A percentile compares a stretch with the other conserved stretches of the same genome.
Conservation (phyloP, 2,888 invertebrate species). For the Loripinus fragilis region DNA sequence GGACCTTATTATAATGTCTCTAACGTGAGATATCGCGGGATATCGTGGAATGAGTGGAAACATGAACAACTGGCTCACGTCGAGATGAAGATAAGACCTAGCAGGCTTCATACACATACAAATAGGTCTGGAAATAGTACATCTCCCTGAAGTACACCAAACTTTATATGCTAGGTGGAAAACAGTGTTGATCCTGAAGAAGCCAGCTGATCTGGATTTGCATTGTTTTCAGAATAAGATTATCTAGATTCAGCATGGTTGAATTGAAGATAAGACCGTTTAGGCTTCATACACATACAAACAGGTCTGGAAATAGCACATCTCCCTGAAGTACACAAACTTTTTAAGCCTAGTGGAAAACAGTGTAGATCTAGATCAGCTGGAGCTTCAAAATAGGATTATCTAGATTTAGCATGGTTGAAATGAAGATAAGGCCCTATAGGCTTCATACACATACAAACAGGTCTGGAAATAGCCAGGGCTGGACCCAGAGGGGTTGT, state of each 20-base stretch:
- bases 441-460: slow-evolving; percentile 19
- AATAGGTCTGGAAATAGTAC: neutral
- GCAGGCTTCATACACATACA: slow-evolving; percentile 28
- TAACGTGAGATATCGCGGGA: slow-evolving; percentile 75
- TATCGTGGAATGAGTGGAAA: slow-evolving; percentile 83
- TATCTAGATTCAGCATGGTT: too few relatives aligned
- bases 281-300: slow-evolving; percentile 20
- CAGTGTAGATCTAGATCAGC: too few relatives aligned
- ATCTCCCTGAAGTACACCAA: neutral
- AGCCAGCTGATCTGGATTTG: too few relatives aligned
- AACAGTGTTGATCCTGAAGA: too few relatives aligned
- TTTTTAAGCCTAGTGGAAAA: too few relatives aligned
- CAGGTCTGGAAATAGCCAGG: neutral
- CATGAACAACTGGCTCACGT: slow-evolving; percentile 79
- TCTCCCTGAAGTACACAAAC: neutral
- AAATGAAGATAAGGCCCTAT: slow-evolving; percentile 83
- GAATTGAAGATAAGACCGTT: slow-evolving; percentile 83
- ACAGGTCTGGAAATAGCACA: neutral
- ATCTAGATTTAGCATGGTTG: too few relatives aligned
- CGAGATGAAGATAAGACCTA: slow-evolving; percentile 83
- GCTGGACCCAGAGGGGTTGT: too few relatives aligned
- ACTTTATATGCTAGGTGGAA: too few relatives aligned
- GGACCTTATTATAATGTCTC: slow-evolving; percentile 90
- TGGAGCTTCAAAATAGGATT: too few relatives aligned
- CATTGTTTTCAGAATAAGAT: too few relatives aligned